These are phyloP conservation scores for Argya squamiceps DNA, from an alignment of 2,797 vertebrate species.

Conservation along the genomic window DNA sequence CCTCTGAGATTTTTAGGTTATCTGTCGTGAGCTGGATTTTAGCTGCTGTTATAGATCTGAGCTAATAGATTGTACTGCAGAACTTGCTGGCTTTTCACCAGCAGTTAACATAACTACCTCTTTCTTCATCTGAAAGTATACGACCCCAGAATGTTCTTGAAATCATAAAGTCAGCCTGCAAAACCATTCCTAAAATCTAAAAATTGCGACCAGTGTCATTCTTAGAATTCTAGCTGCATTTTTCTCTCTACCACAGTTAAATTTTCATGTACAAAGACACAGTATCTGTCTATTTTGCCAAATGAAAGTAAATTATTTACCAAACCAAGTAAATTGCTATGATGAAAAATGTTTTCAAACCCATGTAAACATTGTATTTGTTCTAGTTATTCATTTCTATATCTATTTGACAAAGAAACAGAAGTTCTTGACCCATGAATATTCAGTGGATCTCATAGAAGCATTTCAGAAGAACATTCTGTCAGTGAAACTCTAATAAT, in stretches of 20 bases:
- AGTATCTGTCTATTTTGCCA: not conserved
- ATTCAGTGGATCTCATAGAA: not conserved
- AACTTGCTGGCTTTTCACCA: conserved; percentile 4
- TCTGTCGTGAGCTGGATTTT: not conserved
- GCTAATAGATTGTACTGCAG: not conserved
- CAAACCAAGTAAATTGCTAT: not conserved
- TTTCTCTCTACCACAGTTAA: not conserved
- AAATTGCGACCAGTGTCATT: not conserved
- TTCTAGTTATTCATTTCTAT: not conserved
- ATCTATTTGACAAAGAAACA: not conserved
- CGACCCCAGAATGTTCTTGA: not conserved
- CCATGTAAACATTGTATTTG: not conserved
- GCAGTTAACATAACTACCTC: not conserved
- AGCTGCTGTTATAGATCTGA: not conserved
- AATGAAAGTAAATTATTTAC: not conserved
- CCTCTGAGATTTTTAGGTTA: conserved; percentile 25
- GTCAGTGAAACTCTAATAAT: not conserved
- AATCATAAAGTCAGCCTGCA: not conserved
- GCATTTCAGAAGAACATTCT: not conserved
- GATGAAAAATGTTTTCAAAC: not conserved
- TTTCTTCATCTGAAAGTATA: not conserved
- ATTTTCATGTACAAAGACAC: not conserved
- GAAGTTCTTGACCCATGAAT: not conserved
- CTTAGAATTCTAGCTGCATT: not conserved
- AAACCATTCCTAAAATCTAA: not conserved